Percentiles rank a stretch among this genome's conserved stretches.
phyloP scores from a whole-genome alignment of 2,113 vertebrate genomes.

The Macroglossus sobrinus region DNA sequence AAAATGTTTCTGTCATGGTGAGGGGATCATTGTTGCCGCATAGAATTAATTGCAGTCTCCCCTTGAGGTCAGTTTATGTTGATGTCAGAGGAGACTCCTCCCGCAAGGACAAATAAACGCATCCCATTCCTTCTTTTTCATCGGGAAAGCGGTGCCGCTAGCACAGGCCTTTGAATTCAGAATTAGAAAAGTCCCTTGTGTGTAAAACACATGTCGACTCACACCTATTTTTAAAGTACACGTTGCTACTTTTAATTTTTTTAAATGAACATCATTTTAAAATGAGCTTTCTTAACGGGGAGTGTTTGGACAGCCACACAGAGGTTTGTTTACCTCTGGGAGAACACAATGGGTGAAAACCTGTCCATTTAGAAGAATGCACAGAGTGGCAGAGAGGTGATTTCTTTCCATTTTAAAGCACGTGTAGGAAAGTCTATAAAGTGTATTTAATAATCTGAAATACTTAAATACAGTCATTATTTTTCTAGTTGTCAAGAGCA shows the following conservation, averaged over 20 bases:
- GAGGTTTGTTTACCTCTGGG: no score
- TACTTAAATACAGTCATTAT: background rate
- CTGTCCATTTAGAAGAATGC: background rate
- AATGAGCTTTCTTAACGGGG: background rate
- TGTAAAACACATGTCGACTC: background rate
- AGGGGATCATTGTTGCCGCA: background rate
- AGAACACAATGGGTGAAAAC: background rate
- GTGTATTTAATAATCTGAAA: background rate
- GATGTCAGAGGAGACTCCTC: background rate
- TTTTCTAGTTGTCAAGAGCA: background rate
- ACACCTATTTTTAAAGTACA: background rate
- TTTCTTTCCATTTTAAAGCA: background rate
- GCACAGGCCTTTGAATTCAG: background rate
- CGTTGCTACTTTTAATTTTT: background rate
- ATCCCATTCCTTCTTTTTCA: background rate
- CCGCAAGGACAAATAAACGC: background rate
- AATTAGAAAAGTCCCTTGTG: background rate
- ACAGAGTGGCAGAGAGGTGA: background rate
- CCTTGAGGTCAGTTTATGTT: conserved; percentile 22
- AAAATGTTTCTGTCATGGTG: conserved; percentile 24
- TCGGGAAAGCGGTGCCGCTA: background rate
- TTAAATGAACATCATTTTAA: background rate
- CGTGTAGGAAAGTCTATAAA: background rate
- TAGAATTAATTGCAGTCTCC: background rate
- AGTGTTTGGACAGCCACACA: background rate